These are phyloP conservation scores for Cranoglanis bouderius DNA, from an alignment of 2,113 vertebrate species.

Conservation along the genomic window DNA sequence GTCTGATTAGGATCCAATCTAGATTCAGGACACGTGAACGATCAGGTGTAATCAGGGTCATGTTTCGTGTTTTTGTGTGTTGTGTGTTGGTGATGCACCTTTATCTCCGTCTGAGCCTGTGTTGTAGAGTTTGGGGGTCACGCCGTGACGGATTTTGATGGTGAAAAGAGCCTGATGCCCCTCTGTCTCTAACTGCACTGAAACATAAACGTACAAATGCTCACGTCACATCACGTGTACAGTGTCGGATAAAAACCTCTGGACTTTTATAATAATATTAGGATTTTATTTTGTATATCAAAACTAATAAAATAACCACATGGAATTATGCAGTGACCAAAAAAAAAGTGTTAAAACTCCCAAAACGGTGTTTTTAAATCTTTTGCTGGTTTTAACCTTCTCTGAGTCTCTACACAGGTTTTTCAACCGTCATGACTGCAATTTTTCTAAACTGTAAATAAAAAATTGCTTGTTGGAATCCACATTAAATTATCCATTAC, in stretches of 20 bases:
- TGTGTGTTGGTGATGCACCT: constrained; percentile 27
- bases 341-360: too few relatives aligned
- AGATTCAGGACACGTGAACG: not conserved
- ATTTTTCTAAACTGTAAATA: too few relatives aligned
- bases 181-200: constrained; percentile 84
- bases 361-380: too few relatives aligned
- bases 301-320: too few relatives aligned
- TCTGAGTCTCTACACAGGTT: too few relatives aligned
- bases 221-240: not conserved
- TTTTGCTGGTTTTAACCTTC: too few relatives aligned
- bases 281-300: not conserved
- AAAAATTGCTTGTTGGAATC: too few relatives aligned
- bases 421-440: too few relatives aligned
- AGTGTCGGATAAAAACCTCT: not conserved
- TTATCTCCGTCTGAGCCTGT: constrained; percentile 68
- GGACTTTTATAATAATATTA: not conserved
- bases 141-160: constrained; percentile 82
- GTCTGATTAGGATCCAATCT: not conserved
- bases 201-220: constrained; percentile 57
- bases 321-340: too few relatives aligned
- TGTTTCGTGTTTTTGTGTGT: not conserved
- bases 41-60: not conserved
- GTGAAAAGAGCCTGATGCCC: constrained; percentile 80
- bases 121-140: constrained; percentile 83
- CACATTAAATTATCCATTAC: too few relatives aligned